phyloP scores from a whole-genome alignment of 2,797 vertebrate species.

The Pangasius djambal region DNA sequence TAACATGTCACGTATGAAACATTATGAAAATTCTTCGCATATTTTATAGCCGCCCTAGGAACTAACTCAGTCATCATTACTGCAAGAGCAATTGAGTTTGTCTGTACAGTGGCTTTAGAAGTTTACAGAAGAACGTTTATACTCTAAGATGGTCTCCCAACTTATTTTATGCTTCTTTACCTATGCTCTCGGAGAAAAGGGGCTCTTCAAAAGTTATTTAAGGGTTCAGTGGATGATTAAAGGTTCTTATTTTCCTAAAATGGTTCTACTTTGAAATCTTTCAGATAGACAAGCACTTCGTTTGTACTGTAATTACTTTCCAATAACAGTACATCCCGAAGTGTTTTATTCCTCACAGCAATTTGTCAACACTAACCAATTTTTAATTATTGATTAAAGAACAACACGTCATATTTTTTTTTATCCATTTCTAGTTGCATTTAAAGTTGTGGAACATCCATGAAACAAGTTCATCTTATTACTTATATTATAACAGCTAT shows the following conservation, averaged over 20 bases:
- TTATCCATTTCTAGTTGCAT: neutral
- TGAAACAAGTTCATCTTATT: neutral
- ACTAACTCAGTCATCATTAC: neutral
- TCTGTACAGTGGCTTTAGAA: neutral
- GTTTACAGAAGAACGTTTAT: neutral
- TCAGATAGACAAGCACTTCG: neutral
- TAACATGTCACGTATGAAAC: neutral
- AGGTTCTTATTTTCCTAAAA: neutral
- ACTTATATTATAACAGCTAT: neutral
- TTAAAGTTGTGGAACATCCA: neutral
- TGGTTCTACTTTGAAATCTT: neutral
- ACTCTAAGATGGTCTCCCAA: neutral
- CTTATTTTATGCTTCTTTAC: neutral
- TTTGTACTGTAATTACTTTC: neutral
- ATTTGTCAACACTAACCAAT: neutral
- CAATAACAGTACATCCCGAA: neutral
- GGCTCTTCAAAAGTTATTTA: neutral
- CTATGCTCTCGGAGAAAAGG: neutral
- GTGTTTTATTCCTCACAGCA: neutral
- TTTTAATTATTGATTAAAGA: neutral
- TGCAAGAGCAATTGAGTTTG: slow-evolving; percentile 10
- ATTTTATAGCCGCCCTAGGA: neutral
- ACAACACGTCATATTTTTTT: neutral
- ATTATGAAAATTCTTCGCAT: slow-evolving; percentile 10
- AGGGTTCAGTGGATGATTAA: neutral